Base-by-base conservation (phyloP, 1,140 invertebrate species). In the Drosophila hydei region DNA sequence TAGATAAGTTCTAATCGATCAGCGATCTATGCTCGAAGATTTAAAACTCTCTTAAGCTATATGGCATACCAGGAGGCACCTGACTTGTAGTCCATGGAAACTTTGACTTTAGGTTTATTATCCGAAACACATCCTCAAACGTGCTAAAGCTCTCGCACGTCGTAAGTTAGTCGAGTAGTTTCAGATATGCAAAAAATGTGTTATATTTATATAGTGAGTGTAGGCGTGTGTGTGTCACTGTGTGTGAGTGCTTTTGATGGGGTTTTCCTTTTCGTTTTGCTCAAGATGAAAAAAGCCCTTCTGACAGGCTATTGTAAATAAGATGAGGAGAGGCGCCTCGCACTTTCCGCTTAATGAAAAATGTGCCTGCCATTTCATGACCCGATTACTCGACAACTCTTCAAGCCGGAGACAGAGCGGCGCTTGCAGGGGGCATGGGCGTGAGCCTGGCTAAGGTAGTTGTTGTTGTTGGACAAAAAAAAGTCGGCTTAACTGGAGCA, bases 331-430 rank as follows among this genome's bases (percentile, higher is more conserved):
- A 27, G 47, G 43, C 42, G 67, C 52, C 18, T 61, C 58, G 65
- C 65, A 59, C 51, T 70, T 70, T 70, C 47, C 30, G 40, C 63
- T 68, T 72, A 72, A 68, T 67, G 62, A 74, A 45, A 71, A 72
- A 48, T 71, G 51, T 62, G 50, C 42, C 67, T 72, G 79, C 52
- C 79, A 74, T 79, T 74, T 74, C 42, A 74, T 85, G 77, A 87
- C 81, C 83, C 80, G 73, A 84, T 77, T 85, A 79, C 61, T 55
- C 51, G 67, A 64, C 67, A 50, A 56, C 67, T 70, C 67, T 70
- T 70, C 67, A 64, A 56, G 67, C 59, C 21, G 54, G 12, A 19
- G 6, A 40, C 30, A 23, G 16, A 23, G n/a, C 38, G 14, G 4
- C 11, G 9, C 30, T 3, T 33, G 30, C 30, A 19, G 5, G 3